A percentile compares a stretch with the other conserved stretches of the same genome.
Conservation (phyloP, 2,888 invertebrate genomes). For the Notocelia uddmanniana region DNA sequence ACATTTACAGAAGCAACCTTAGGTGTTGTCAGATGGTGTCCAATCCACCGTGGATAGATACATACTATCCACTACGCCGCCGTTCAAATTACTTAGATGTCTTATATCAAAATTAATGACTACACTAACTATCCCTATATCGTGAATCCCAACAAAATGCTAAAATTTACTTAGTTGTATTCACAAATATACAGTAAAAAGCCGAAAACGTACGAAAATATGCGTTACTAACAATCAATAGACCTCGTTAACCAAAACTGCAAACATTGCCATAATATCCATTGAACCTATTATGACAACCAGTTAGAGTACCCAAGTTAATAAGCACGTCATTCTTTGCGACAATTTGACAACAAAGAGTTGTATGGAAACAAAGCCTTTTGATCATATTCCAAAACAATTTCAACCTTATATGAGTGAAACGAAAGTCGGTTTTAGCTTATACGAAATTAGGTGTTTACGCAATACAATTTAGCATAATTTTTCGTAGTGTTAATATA, state of each 20-base stretch:
- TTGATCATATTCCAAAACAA: slow-evolving; percentile 31
- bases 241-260: slow-evolving; percentile 5
- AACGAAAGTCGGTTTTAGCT: slow-evolving; percentile 13
- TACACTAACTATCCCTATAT: too few species aligned
- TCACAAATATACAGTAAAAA: too few species aligned
- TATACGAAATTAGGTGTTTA: slow-evolving; percentile 37
- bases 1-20: too few species aligned
- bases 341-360: slow-evolving; percentile 64
- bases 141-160: too few species aligned
- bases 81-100: too few species aligned
- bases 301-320: slow-evolving; percentile 59
- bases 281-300: slow-evolving; percentile 52
- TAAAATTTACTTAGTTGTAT: too few species aligned
- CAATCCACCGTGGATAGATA: too few species aligned
- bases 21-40: too few species aligned
- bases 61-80: too few species aligned
- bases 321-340: slow-evolving; percentile 62
- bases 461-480: slow-evolving; percentile 55
- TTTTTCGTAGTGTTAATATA: slow-evolving; percentile 64
- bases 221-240: slow-evolving; percentile 10
- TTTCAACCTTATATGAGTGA: slow-evolving; percentile 27
- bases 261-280: slow-evolving; percentile 48
- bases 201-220: background rate
- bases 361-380: slow-evolving; percentile 50
- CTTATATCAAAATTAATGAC: too few species aligned